Conservation (phyloP, 2,113 vertebrate species). For the Etheostoma cragini region DNA sequence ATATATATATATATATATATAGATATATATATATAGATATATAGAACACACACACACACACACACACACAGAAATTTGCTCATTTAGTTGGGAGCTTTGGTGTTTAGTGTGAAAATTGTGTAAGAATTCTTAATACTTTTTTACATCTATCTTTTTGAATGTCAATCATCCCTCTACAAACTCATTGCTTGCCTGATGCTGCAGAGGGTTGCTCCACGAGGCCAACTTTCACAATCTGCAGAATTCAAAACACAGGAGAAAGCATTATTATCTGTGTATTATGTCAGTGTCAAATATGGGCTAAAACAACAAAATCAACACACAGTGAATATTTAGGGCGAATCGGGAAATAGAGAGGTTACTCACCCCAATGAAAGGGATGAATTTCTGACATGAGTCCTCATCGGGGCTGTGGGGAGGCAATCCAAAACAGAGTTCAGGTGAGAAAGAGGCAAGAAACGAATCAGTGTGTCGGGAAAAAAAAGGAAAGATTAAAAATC, state of each 20-base stretch:
- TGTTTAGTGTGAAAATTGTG: neutral
- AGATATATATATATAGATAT: no score
- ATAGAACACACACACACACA: no score
- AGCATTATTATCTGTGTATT: neutral
- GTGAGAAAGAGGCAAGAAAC: constrained; percentile 26
- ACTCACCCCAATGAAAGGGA: constrained; percentile 96
- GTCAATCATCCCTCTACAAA: neutral
- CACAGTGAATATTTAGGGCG: neutral
- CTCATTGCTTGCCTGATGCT: constrained; percentile 86
- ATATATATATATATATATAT: no score
- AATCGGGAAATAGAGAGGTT: neutral
- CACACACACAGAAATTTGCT: neutral
- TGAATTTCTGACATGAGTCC: constrained; percentile 98
- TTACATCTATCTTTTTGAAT: neutral
- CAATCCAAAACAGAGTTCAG: constrained; percentile 29
- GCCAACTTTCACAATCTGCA: constrained; percentile 96
- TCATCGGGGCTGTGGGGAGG: constrained; percentile 90
- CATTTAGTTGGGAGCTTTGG: neutral
- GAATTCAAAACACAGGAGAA: neutral
- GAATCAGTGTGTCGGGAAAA: constrained; percentile 1
- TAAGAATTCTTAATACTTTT: neutral
- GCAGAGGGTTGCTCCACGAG: constrained; percentile 94
- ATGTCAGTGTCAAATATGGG: neutral
- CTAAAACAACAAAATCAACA: neutral
- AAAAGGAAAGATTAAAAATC: neutral